Percentiles rank a stretch among this genome's conserved stretches.
These are phyloP conservation scores for Xyrauchen texanus DNA, from an alignment of 2,113 vertebrate species.

Conservation along the genomic window DNA sequence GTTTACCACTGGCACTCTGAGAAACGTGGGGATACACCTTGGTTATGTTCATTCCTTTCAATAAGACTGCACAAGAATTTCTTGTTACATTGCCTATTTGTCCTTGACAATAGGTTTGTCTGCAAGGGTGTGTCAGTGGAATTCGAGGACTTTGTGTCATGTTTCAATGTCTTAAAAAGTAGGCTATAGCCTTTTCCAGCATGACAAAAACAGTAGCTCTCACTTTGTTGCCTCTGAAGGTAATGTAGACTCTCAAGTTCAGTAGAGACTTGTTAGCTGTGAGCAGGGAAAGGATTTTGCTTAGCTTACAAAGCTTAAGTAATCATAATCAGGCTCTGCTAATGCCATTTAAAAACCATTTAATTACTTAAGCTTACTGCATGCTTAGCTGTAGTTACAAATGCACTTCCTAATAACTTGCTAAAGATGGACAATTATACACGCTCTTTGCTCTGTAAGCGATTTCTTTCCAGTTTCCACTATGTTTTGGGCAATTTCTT, in stretches of 20 bases:
- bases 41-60: constrained; percentile 15
- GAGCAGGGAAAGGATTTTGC: constrained; percentile 56
- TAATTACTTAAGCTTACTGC: constrained; percentile 61
- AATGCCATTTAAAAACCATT: constrained; percentile 63
- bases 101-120: not conserved
- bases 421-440: constrained; percentile 47
- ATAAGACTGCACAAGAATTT: constrained; percentile 21
- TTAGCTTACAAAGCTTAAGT: constrained; percentile 66
- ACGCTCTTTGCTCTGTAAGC: not conserved
- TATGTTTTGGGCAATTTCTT: constrained; percentile 7
- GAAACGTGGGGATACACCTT: constrained; percentile 42
- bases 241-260: constrained; percentile 59
- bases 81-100: constrained; percentile 22
- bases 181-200: not conserved
- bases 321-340: constrained; percentile 63
- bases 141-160: constrained; percentile 26
- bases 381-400: constrained; percentile 50
- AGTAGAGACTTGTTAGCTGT: constrained; percentile 56
- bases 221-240: constrained; percentile 46
- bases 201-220: constrained; percentile 29
- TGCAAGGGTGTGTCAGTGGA: constrained; percentile 12
- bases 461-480: constrained; percentile 8
- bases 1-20: constrained; percentile 31
- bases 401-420: constrained; percentile 52
- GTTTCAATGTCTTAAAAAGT: constrained; percentile 52